Evolutionary conservation across 2,888 invertebrate species (phyloP).

Genomic region (Nycteola revayana): DNA sequence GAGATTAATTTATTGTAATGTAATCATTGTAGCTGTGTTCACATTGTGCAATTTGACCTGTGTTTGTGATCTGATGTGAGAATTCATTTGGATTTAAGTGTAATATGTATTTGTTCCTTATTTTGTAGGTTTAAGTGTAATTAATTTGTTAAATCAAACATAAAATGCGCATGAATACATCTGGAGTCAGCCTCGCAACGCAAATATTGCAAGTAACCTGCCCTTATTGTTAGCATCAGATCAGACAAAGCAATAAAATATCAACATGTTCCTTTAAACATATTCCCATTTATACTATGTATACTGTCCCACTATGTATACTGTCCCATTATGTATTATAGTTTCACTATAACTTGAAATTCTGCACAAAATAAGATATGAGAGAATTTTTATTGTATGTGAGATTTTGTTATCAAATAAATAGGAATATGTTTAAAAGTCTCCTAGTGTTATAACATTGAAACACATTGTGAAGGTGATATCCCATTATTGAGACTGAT

Average conservation of each 20-base stretch:
- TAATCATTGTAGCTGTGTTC: slow-evolving; percentile 68
- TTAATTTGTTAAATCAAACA: slow-evolving; percentile 45
- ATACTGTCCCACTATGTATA: too few species aligned
- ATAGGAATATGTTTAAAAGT: slow-evolving; percentile 57
- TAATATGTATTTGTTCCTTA: slow-evolving; percentile 79
- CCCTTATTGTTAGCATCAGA: slow-evolving; percentile 76
- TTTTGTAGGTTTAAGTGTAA: slow-evolving; percentile 68
- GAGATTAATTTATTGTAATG: slow-evolving; percentile 79
- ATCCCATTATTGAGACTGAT: slow-evolving; percentile 71
- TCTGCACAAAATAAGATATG: slow-evolving; percentile 56
- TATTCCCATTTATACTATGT: slow-evolving; percentile 36
- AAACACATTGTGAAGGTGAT: slow-evolving; percentile 50
- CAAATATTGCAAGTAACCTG: slow-evolving; percentile 36
- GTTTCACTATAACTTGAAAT: slow-evolving; percentile 32
- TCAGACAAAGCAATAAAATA: slow-evolving; percentile 58
- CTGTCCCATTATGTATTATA: slow-evolving; percentile 17
- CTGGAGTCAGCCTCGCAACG: slow-evolving; percentile 37
- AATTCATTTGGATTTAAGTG: slow-evolving; percentile 69
- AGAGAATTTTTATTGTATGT: slow-evolving; percentile 57
- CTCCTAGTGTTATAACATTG: slow-evolving; percentile 52
- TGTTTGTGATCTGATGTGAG: slow-evolving; percentile 79
- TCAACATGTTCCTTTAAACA: slow-evolving; percentile 42
- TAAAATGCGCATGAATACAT: slow-evolving; percentile 38
- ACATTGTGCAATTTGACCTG: slow-evolving; percentile 71
- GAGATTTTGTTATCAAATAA: slow-evolving; percentile 44